Conservation (phyloP, 1,140 invertebrate species). For the Scaptomyza montana region DNA sequence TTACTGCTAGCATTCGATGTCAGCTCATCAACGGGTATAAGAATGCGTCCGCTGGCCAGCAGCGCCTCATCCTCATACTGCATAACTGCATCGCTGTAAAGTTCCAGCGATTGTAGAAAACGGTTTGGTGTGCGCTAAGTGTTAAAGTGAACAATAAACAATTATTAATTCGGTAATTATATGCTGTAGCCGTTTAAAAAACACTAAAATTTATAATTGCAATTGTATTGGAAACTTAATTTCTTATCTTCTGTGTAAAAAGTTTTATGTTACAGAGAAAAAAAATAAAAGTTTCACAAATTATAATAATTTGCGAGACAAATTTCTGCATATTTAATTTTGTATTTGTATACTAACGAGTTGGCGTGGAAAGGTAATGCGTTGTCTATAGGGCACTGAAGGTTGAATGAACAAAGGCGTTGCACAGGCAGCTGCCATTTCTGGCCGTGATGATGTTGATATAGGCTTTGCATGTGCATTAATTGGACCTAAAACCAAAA, state of each 20-base stretch:
- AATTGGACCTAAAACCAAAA: slow-evolving; percentile 33
- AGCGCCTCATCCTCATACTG: slow-evolving; percentile 87
- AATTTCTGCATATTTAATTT: neutral
- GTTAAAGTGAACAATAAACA: neutral
- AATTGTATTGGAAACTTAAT: too few species aligned
- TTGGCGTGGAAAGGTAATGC: slow-evolving; percentile 69
- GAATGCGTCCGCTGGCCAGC: slow-evolving; percentile 85
- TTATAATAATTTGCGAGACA: too few species aligned
- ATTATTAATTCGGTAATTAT: neutral
- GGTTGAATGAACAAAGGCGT: slow-evolving; percentile 64
- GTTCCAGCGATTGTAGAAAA: slow-evolving; percentile 85
- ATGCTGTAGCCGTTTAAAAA: neutral
- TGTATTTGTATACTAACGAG: slow-evolving; percentile 44
- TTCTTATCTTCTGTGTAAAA: too few species aligned
- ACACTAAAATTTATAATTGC: too few species aligned
- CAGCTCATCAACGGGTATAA: slow-evolving; percentile 87
- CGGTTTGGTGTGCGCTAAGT: slow-evolving; percentile 74
- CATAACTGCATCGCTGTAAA: slow-evolving; percentile 86
- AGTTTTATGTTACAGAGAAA: too few species aligned
- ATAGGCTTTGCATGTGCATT: slow-evolving; percentile 7
- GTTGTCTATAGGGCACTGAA: slow-evolving; percentile 62
- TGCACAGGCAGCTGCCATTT: slow-evolving; percentile 10
- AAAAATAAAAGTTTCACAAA: too few species aligned
- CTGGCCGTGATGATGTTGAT: slow-evolving; percentile 5
- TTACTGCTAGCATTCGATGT: slow-evolving; percentile 86